phyloP scores from a whole-genome alignment of 1,140 invertebrate genomes.

The silkworm (Bombyx mori) region DNA sequence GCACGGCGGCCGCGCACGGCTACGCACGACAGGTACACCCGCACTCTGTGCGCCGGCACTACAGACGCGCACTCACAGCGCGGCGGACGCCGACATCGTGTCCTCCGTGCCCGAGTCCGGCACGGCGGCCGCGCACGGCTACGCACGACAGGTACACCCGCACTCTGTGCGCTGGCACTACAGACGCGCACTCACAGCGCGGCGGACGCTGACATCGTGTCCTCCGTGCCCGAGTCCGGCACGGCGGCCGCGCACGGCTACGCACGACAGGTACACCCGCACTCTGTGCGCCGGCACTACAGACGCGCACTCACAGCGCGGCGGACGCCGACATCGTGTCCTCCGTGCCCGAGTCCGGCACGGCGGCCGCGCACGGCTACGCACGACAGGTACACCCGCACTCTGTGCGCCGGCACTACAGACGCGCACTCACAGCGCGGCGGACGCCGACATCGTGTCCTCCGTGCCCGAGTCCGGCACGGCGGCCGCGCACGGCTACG shows the following conservation, averaged over 20 bases:
- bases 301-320: constrained; percentile 23
- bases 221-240: constrained; percentile 96
- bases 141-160: constrained; percentile 81
- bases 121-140: constrained; percentile 95
- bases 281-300: no score
- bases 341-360: constrained; percentile 96
- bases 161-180: no score
- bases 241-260: constrained; percentile 96
- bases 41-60: no score
- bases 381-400: constrained; percentile 78
- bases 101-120: constrained; percentile 97
- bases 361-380: constrained; percentile 95
- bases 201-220: constrained; percentile 94
- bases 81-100: constrained; percentile 93
- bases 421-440: constrained; percentile 33
- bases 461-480: constrained; percentile 98
- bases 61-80: no score
- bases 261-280: constrained; percentile 79
- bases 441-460: constrained; percentile 95
- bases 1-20: constrained; percentile 95
- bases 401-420: no score
- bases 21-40: constrained; percentile 84
- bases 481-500: constrained; percentile 94
- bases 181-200: constrained; percentile 23
- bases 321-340: constrained; percentile 95